Conservation (phyloP, 2,113 vertebrate species). For the Eudyptes chrysolophus region DNA sequence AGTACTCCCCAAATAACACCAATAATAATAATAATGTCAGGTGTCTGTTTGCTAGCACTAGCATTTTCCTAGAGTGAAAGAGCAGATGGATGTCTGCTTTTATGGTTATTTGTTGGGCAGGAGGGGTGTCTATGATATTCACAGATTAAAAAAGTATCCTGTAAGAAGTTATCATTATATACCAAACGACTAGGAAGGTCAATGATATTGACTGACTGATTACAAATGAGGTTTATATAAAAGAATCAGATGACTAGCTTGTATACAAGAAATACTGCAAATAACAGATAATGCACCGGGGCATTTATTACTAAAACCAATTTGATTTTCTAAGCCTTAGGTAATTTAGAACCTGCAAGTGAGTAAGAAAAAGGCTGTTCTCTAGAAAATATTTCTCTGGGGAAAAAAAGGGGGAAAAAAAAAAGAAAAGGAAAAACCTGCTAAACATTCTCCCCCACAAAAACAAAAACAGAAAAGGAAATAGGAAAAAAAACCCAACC, state of each 20-base stretch:
- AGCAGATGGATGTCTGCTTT: background rate
- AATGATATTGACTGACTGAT: background rate
- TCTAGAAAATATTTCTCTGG: conserved; percentile 21
- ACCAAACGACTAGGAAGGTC: background rate
- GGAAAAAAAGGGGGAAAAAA: background rate
- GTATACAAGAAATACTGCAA: conserved; percentile 1
- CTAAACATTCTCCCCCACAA: background rate
- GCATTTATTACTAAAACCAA: conserved; percentile 50
- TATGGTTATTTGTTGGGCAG: background rate
- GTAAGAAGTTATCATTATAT: background rate
- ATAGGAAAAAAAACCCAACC: background rate
- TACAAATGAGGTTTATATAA: conserved; percentile 29
- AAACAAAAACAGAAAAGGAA: background rate
- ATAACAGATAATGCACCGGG: conserved; percentile 7
- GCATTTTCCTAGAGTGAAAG: background rate
- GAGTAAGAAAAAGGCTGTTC: background rate
- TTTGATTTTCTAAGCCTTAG: conserved; percentile 22
- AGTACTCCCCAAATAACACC: background rate
- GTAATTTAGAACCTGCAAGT: conserved; percentile 25
- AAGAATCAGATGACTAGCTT: conserved; percentile 2
- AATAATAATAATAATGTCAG: background rate
- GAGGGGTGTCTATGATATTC: background rate
- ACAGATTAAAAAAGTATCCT: background rate
- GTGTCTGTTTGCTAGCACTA: background rate
- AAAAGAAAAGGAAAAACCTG: background rate